Evolutionary conservation across 2,113 vertebrate species (phyloP).

Genomic region (Stomatorhinus ivindoensis): DNA sequence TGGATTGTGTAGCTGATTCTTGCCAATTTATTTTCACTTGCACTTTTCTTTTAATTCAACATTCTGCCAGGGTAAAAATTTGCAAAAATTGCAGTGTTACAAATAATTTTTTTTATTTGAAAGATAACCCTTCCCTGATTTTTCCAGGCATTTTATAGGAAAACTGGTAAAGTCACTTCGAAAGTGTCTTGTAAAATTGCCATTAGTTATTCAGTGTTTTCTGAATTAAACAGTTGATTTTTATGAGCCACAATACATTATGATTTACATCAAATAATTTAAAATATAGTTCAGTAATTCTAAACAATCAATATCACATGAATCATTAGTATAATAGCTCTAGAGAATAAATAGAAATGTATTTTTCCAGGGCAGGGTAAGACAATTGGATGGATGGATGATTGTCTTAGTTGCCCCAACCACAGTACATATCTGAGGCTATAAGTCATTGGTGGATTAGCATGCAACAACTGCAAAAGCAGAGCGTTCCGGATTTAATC

Average conservation of each 20-base stretch:
- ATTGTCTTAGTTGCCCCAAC: not conserved
- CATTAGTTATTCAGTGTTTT: not conserved
- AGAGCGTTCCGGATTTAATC: not conserved
- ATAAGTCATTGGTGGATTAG: not conserved
- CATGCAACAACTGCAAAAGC: not conserved
- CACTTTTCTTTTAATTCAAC: not conserved
- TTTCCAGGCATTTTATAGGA: constrained; percentile 17
- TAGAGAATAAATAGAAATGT: not conserved
- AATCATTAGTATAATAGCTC: not conserved
- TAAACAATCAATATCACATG: not conserved
- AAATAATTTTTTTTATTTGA: not conserved
- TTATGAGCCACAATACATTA: not conserved
- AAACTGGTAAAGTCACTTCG: not conserved
- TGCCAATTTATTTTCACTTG: not conserved
- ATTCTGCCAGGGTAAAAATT: not conserved
- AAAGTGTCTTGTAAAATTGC: not conserved
- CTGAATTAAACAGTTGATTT: too few species aligned
- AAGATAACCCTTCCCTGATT: not conserved
- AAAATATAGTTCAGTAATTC: not conserved
- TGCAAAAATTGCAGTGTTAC: not conserved
- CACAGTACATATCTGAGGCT: not conserved
- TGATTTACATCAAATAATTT: not conserved
- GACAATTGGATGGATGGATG: not conserved
- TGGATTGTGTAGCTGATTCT: not conserved
- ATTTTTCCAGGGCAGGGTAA: not conserved